Base-by-base conservation (phyloP, 2,113 vertebrate genomes). In the Hymenochirus boettgeri region DNA sequence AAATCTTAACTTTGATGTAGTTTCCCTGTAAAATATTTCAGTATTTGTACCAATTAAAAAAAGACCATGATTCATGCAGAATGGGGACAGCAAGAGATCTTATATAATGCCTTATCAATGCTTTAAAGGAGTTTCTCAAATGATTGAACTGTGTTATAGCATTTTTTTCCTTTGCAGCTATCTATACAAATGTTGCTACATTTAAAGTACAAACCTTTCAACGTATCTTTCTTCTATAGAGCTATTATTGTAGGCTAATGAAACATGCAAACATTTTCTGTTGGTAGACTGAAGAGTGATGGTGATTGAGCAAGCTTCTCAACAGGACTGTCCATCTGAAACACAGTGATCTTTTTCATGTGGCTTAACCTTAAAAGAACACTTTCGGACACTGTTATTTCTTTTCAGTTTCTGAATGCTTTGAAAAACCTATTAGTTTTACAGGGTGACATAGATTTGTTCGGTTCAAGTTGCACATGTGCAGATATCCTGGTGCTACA, bases 321-420 rank as follows among this genome's bases (percentile, higher is more conserved):
- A 15, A 18, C 37, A 42, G 51, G 52, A 55, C 21, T 47, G 37
- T 29, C 42, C 52, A 46, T 29, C 4, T 35, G 33, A 12, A 48
- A 25, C 39, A 35, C 39, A 47, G 48, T 57, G 23, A 19, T 54
- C 23, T 52, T 29, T 31, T 47, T 48, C 18, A 48, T 47, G 42
- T 47, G 39, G 37, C 24, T 57, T 65, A 46, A 57, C 33, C 62
- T 46, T 55, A 56, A 57, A 65, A 57, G 26, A 57, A 24, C 53
- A 55, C 18, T 46, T 7, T 55, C 33, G 33, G 51, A n/a, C 35
- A 63, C 18, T 8, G 47, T 12, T 19, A 24, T 15, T 29, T 33
- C 62, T 45, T 48, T 57, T 21, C 42, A 48, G 25, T 47, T 56
- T 31, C n/a, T 35, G 24, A 33, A 2, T n/a, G 39, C 24, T 22